Base-by-base conservation (phyloP, 2,888 invertebrate species). In the Monoplex corrugatus region DNA sequence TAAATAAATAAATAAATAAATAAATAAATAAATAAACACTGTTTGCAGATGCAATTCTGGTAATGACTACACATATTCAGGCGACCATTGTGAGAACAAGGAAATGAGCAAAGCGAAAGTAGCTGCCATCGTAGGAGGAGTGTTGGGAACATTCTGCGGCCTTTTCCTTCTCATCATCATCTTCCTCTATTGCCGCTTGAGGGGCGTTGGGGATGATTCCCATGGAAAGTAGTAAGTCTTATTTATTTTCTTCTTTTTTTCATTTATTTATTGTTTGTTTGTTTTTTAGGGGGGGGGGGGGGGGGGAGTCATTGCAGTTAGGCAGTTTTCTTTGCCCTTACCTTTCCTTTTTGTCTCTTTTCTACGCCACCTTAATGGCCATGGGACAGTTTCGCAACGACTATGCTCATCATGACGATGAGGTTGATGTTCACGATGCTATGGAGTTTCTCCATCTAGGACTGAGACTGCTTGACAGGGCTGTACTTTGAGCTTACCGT, bases 91-190 rank as follows among this genome's bases (percentile, higher is more conserved):
- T 16, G 28, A 86, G 44, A 50, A 45, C 28, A 63, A 63, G 28
- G 80, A 44, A 23, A 86, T 63, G 44, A 89, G 86, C 44, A 57
- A 78, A 38, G 50, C 50, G 43, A 86, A 82, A 23, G 72, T 80
- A 10, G 87, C 87, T 3, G 83, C 86, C 87, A 83, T 89, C 6
- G 82, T 89, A 35, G 89, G 89, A 1, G 89, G 87, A 3, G 89
- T 89, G n/a, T 83, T 89, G 3, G 89, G 89, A 3, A 68, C 86
- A 3, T n/a, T 89, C 19, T 89, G 89, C 44, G 63, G 45, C 72
- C 32, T 89, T 38, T 45, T 89, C 44, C 82, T 89, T 32, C 19
- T 89, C 75, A 44, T 87, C 32, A 44, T 89, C 44, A 32, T 87
- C 82, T 45, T 82, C 72, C 80, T 87, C 68, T 87, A 72, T 50